These are phyloP conservation scores for Zaprionus ornatus DNA, from an alignment of 1,140 invertebrate species.

Conservation along the genomic window DNA sequence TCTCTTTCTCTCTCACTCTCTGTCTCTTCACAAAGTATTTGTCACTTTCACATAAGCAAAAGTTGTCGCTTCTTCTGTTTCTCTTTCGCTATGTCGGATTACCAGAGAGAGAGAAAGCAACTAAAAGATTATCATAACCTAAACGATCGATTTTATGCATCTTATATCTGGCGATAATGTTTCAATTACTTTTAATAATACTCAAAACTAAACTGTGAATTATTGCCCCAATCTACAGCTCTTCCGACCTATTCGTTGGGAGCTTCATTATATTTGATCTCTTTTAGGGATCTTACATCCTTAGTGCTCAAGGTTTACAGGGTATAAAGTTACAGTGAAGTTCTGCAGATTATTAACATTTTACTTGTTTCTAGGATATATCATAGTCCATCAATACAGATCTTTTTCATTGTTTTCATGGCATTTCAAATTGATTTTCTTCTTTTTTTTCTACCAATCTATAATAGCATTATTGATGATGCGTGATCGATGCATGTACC, in stretches of 20 bases:
- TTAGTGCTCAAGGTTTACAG: too few relatives aligned
- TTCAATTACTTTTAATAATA: background rate
- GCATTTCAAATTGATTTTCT: slow-evolving; percentile 17
- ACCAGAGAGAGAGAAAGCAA: slow-evolving; percentile 5
- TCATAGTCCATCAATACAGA: background rate
- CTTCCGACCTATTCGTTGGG: too few relatives aligned
- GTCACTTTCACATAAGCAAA: slow-evolving; percentile 56
- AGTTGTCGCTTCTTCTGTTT: slow-evolving; percentile 27
- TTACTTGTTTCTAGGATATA: background rate
- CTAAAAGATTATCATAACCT: background rate
- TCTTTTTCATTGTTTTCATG: background rate
- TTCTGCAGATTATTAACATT: background rate
- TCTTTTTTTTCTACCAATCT: background rate
- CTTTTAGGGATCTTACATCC: too few relatives aligned
- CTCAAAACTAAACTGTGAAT: background rate
- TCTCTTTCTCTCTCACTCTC: background rate
- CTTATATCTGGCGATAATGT: background rate
- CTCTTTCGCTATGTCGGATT: slow-evolving; percentile 16
- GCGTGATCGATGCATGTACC: background rate
- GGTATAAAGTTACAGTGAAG: too few relatives aligned
- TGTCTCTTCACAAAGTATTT: slow-evolving; percentile 24
- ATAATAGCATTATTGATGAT: slow-evolving; percentile 15
- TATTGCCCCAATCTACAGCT: too few relatives aligned
- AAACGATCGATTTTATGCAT: background rate
- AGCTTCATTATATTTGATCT: too few relatives aligned